Evolutionary conservation across 92 coral and sea anemone species (phyloP).

Genomic region (Phymanthus crucifer): DNA sequence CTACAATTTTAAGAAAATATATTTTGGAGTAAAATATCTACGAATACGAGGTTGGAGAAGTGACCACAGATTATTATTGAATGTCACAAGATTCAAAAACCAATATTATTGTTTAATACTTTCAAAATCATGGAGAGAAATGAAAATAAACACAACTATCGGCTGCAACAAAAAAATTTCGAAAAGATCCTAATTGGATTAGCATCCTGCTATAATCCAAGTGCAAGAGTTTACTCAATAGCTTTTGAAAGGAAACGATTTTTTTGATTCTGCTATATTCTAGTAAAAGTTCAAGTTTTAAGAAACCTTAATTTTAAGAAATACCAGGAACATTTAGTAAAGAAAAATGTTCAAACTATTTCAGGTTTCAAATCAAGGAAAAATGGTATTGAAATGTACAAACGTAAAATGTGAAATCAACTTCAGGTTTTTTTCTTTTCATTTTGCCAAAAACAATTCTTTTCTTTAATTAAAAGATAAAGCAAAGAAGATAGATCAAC

Average conservation of each 20-base stretch:
- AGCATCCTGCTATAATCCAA: not conserved
- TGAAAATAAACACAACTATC: not conserved
- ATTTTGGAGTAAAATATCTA: slow-evolving; percentile 1
- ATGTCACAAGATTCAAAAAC: not conserved
- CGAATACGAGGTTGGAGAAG: not conserved
- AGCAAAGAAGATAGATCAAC: not conserved
- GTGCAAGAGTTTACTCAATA: not conserved
- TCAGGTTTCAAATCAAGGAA: not conserved
- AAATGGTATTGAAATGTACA: not conserved
- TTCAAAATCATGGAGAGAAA: not conserved
- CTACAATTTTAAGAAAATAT: not conserved
- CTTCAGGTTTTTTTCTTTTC: not conserved
- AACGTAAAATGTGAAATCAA: not conserved
- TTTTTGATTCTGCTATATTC: not conserved
- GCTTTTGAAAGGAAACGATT: not conserved
- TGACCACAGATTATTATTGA: not conserved
- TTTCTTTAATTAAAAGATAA: not conserved
- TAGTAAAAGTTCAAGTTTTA: not conserved
- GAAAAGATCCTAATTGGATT: not conserved
- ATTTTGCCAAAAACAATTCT: not conserved
- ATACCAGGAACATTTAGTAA: not conserved
- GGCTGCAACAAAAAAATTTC: not conserved
- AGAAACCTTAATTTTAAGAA: not conserved
- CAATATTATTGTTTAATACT: not conserved
- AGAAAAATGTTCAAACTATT: not conserved